These are phyloP conservation scores for Drosophila baimaii DNA, from an alignment of 1,140 invertebrate genomes.

Conservation along the genomic window DNA sequence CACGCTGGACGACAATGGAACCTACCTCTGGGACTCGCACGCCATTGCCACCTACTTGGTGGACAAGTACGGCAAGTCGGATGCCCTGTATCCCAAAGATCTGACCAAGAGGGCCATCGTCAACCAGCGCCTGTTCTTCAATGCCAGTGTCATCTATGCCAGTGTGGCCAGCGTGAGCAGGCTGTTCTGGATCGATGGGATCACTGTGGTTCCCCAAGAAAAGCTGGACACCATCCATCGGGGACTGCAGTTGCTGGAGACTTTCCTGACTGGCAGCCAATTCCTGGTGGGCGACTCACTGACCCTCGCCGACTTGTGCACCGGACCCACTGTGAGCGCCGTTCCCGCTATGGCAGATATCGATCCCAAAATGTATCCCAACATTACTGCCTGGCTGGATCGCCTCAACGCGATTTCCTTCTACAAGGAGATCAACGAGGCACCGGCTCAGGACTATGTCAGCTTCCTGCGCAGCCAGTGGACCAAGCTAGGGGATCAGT, in stretches of 20 bases:
- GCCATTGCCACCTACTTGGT: too few relatives aligned
- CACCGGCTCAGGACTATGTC: constrained; percentile 49
- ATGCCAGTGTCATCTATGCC: constrained; percentile 85
- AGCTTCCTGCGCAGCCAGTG: constrained; percentile 35
- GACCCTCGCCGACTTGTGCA: constrained; percentile 87
- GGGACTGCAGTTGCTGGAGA: constrained; percentile 84
- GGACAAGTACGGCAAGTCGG: too few relatives aligned
- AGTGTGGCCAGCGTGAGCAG: constrained; percentile 80
- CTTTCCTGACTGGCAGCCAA: constrained; percentile 74
- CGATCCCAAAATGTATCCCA: constrained; percentile 55
- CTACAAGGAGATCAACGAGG: constrained; percentile 70
- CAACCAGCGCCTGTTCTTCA: constrained; percentile 86
- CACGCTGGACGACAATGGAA: too few relatives aligned
- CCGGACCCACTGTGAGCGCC: constrained; percentile 82
- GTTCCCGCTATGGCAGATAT: constrained; percentile 53
- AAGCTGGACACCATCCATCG: constrained; percentile 72
- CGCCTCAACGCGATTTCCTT: constrained; percentile 55
- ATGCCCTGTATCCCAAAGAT: too few relatives aligned
- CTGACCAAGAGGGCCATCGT: constrained; percentile 85
- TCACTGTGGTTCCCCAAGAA: constrained; percentile 46
- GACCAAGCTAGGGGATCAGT: constrained; percentile 34
- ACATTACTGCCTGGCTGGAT: constrained; percentile 54
- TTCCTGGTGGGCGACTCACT: constrained; percentile 86
- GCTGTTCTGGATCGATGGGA: constrained; percentile 41
- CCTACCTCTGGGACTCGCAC: too few relatives aligned